Percentiles rank a stretch among this genome's conserved stretches.
Evolutionary conservation across 2,797 vertebrate species (phyloP).

Genomic region (Mallotus villosus): DNA sequence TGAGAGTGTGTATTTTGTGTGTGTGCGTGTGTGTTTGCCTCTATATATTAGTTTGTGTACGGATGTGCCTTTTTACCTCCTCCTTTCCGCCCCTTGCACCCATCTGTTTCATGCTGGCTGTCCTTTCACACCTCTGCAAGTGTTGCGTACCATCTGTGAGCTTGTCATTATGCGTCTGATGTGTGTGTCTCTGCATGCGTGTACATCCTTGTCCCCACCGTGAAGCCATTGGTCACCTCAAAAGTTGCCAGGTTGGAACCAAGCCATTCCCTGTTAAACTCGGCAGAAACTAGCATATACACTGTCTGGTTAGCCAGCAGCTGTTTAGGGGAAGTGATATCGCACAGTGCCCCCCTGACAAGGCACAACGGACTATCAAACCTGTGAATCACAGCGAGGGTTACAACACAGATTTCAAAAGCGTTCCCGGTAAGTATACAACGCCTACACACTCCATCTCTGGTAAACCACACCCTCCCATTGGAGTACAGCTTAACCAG

Average conservation of each 20-base stretch:
- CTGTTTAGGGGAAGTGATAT: not conserved
- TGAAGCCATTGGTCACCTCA: constrained; percentile 21
- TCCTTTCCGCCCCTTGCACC: constrained; percentile 59
- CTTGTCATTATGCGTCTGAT: constrained; percentile 32
- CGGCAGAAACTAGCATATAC: constrained; percentile 19
- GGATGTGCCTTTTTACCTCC: constrained; percentile 44
- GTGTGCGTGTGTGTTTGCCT: constrained; percentile 13
- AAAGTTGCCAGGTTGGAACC: constrained; percentile 35
- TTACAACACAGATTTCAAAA: not conserved
- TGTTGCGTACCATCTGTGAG: constrained; percentile 66
- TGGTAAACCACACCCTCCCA: constrained; percentile 5
- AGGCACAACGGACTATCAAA: not conserved
- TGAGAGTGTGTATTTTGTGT: constrained; percentile 7
- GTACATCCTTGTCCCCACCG: constrained; percentile 24
- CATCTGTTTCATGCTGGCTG: constrained; percentile 68
- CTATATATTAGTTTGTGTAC: constrained; percentile 31
- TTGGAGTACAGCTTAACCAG: not conserved
- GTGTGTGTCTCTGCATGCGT: constrained; percentile 23
- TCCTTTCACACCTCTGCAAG: constrained; percentile 66
- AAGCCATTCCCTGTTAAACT: constrained; percentile 36
- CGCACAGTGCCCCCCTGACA: not conserved
- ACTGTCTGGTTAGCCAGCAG: constrained; percentile 6
- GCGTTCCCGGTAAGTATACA: not conserved
- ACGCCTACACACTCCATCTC: not conserved
- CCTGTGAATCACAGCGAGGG: not conserved